These are phyloP conservation scores for Aplochiton taeniatus DNA, from an alignment of 2,797 vertebrate species.

Conservation along the genomic window DNA sequence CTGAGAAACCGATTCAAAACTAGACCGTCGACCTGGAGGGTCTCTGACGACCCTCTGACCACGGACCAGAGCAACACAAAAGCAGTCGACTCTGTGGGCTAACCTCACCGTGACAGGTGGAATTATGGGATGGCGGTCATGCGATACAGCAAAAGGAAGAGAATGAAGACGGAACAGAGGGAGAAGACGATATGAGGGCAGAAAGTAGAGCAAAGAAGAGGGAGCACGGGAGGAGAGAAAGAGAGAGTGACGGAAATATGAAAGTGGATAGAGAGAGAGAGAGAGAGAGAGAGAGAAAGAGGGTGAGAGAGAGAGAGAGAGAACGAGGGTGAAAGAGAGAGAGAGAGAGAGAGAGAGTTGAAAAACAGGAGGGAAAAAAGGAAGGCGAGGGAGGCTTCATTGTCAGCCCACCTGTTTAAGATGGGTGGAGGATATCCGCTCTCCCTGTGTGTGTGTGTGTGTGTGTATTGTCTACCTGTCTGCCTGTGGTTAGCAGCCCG, in stretches of 20 bases:
- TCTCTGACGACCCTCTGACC: too few species aligned
- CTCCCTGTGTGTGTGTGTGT: constrained; percentile 23
- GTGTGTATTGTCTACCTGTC: constrained; percentile 48
- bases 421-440: constrained; percentile 57
- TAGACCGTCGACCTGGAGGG: too few species aligned
- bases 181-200: neutral
- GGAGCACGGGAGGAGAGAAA: neutral
- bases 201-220: too few species aligned
- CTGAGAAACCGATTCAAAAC: too few species aligned
- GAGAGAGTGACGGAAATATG: neutral
- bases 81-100: too few species aligned
- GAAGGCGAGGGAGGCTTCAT: constrained; percentile 30
- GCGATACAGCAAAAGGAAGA: neutral
- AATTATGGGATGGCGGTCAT: too few species aligned
- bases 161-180: too few species aligned
- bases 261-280: neutral
- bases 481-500: constrained; percentile 56
- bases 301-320: constrained; percentile 4
- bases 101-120: too few species aligned
- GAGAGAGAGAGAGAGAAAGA: constrained; percentile 28
- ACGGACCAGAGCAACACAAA: too few species aligned
- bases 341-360: neutral
- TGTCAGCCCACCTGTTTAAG: constrained; percentile 57
- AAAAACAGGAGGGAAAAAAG: neutral
- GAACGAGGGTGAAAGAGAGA: constrained; percentile 27